phyloP scores from a whole-genome alignment of 64 coral and sea anemone species.

The Pocillopora damicornis region DNA sequence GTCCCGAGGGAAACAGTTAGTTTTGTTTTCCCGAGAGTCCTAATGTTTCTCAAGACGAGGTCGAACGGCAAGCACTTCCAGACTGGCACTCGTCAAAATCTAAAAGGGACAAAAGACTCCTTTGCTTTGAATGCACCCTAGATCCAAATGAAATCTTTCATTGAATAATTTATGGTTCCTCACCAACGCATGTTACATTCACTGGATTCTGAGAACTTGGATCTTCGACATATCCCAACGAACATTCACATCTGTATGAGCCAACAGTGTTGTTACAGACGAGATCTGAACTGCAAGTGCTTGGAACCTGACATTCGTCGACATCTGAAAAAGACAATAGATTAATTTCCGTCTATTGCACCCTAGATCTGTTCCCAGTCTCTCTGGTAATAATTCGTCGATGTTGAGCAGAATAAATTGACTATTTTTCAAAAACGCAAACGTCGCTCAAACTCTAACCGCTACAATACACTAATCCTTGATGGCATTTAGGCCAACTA shows the following conservation, averaged over 20 bases:
- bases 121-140: no score
- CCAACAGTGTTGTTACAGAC: not conserved
- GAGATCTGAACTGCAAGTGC: not conserved
- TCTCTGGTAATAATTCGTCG: no score
- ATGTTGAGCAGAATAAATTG: no score
- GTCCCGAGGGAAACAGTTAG: no score
- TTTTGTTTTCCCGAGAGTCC: no score
- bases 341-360: no score
- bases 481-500: no score
- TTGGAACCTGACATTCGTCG: not conserved
- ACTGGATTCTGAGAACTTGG: not conserved
- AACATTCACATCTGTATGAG: conserved; percentile 1
- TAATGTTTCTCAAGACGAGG: not conserved
- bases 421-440: no score
- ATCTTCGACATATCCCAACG: not conserved
- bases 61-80: not conserved
- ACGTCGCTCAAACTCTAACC: no score
- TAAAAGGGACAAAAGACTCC: not conserved
- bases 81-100: not conserved
- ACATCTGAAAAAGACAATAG: not conserved
- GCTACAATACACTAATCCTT: no score
- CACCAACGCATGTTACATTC: not conserved
- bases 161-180: not conserved
- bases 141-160: no score
- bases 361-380: no score